phyloP scores from a whole-genome alignment of 2,113 vertebrate genomes.

The Aphyosemion australe region DNA sequence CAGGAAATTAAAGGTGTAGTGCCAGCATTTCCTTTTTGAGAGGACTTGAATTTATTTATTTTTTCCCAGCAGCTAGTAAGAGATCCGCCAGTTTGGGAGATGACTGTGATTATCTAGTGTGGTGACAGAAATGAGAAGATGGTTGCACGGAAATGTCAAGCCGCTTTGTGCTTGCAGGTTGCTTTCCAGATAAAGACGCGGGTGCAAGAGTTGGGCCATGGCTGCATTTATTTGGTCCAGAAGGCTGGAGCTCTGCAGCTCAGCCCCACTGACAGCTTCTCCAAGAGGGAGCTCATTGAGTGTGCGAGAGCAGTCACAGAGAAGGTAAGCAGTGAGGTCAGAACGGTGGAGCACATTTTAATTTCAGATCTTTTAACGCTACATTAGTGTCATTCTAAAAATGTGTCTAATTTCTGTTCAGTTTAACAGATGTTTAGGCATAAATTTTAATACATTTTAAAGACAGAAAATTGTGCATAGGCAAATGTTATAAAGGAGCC shows the following conservation, averaged over 20 bases:
- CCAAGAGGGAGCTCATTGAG: conserved; percentile 95
- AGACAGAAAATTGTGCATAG: too few species aligned
- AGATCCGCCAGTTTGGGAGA: conserved; percentile 39
- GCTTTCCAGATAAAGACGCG: conserved; percentile 94
- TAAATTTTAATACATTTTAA: too few species aligned
- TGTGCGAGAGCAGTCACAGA: conserved; percentile 93
- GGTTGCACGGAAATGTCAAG: conserved; percentile 10
- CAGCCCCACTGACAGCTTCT: conserved; percentile 95
- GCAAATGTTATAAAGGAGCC: too few species aligned
- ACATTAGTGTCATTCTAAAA: conserved; percentile 31
- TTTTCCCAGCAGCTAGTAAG: conserved; percentile 43
- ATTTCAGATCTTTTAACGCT: background rate
- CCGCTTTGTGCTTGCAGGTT: conserved; percentile 80
- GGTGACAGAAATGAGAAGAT: conserved; percentile 20
- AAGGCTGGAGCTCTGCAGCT: conserved; percentile 97
- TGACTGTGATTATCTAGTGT: conserved; percentile 24
- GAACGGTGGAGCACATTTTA: background rate
- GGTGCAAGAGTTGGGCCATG: conserved; percentile 94
- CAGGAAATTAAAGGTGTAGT: conserved; percentile 74
- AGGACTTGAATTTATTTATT: conserved; percentile 63
- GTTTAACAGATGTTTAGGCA: too few species aligned
- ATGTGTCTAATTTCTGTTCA: too few species aligned
- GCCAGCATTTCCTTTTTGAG: conserved; percentile 55
- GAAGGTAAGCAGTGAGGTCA: conserved; percentile 82
- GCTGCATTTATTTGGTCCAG: conserved; percentile 97